Percentiles rank a stretch among this genome's conserved stretches.
Evolutionary conservation across 2,797 vertebrate species (phyloP).

Genomic region (Lepilemur ruficaudatus): DNA sequence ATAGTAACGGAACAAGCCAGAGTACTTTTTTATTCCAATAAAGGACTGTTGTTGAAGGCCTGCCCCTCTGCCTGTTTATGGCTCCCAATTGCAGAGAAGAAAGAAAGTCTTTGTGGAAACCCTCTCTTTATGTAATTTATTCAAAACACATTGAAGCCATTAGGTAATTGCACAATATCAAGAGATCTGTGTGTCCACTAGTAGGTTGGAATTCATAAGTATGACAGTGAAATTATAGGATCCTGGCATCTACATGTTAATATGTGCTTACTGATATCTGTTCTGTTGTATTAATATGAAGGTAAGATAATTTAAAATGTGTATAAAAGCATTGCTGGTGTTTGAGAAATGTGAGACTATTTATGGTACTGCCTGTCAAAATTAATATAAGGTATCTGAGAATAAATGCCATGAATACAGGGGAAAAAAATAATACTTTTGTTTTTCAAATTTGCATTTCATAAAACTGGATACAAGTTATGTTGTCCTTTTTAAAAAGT

Average conservation of each 20-base stretch:
- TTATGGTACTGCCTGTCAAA: neutral
- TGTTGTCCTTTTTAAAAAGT: neutral
- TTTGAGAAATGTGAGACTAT: neutral
- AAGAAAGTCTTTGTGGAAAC: conserved; percentile 37
- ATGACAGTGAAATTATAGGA: neutral
- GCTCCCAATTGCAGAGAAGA: conserved; percentile 44
- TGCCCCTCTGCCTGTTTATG: conserved; percentile 28
- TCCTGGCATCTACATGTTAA: neutral
- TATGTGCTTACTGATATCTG: neutral
- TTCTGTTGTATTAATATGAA: neutral
- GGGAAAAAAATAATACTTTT: neutral
- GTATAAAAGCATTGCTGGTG: neutral
- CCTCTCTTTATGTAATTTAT: conserved; percentile 24
- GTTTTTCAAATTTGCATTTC: conserved; percentile 28
- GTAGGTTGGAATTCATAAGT: neutral
- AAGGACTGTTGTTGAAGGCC: conserved; percentile 38
- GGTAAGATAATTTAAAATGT: conserved; percentile 12
- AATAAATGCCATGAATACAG: neutral
- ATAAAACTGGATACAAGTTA: conserved; percentile 3
- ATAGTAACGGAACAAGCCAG: neutral
- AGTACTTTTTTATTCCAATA: neutral
- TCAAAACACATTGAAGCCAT: conserved; percentile 43
- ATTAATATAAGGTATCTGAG: conserved; percentile 18
- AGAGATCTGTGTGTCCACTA: neutral
- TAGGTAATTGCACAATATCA: neutral